Evolutionary conservation across 1,140 invertebrate genomes (phyloP), one percentile per base, ranked within the genome.

Genomic region (Scaptomyza hsui): DNA sequence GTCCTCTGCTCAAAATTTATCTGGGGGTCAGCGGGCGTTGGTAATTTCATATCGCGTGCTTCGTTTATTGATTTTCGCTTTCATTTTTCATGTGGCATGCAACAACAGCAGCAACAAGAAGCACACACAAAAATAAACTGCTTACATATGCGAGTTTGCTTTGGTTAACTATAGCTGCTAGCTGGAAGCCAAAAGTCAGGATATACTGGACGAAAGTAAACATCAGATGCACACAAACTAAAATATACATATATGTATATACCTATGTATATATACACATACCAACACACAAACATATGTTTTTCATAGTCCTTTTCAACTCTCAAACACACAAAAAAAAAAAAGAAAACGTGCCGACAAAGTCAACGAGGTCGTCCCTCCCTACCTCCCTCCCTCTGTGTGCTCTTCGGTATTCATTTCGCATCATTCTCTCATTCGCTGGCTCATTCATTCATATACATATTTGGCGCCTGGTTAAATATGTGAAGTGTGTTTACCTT

Each of bases 21-120:
- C 56, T 16, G 44, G 67, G 60, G 60, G 67, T 70, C 67, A 70
- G 51, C 49, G 59, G 57, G 56, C 21, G 56, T 47, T 57, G 32
- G 61, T 70, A 63, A 68, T 75, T 88, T 55, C 39, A 64, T 61
- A 88, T 88, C 82, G 83, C 82, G 82, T 88, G 82, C 75, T 68
- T 70, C 49, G 41, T 55, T 78, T 88, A 88, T 88, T 88, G 82
- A 88, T 88, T 88, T 88, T 88, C 83, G 83, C 83, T 88, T 88
- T 88, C 83, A 78, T 88, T 88, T 86, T 88, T 88, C 82, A 88
- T 89, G 82, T 70, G 53, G 57, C 81, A 81, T 80, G 81, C 77
- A 70, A 86, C 26, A 29, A 2, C 26, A 29, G 26, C 6, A 49
- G 16, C 61, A 57, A 45, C 56, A 67, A 60, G 60, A 37, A n/a